These are phyloP conservation scores for Hozukius guyotensis DNA, from an alignment of 2,797 vertebrate species.

Conservation along the genomic window DNA sequence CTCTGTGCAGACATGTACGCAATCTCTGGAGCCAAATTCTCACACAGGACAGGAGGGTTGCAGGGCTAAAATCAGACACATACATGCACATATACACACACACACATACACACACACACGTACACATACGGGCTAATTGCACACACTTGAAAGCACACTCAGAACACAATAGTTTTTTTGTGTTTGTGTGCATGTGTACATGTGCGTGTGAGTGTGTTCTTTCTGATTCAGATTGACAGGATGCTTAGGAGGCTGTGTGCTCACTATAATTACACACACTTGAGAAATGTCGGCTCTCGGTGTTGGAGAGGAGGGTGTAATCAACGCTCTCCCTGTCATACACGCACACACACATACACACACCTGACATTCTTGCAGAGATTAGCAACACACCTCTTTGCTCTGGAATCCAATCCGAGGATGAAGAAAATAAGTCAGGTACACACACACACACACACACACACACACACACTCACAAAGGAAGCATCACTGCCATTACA, in stretches of 20 bases:
- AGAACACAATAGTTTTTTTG: constrained; percentile 65
- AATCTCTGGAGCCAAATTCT: constrained; percentile 62
- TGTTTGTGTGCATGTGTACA: constrained; percentile 44
- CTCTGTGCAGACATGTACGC: constrained; percentile 77
- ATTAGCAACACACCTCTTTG: constrained; percentile 82
- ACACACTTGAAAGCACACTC: constrained; percentile 54
- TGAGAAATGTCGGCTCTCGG: constrained; percentile 79
- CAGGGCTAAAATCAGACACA: constrained; percentile 34
- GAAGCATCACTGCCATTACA: constrained; percentile 60
- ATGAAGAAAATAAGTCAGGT: constrained; percentile 65
- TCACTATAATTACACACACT: constrained; percentile 85
- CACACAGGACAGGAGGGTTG: constrained; percentile 48
- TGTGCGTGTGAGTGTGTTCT: constrained; percentile 64
- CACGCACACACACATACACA: constrained; percentile 46
- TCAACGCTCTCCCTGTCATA: constrained; percentile 67
- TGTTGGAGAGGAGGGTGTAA: constrained; percentile 79
- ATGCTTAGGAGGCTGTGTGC: constrained; percentile 82
- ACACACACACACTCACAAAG: constrained; percentile 40
- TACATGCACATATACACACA: neutral
- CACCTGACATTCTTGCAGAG: constrained; percentile 85
- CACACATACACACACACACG: constrained; percentile 1
- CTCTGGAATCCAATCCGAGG: constrained; percentile 75
- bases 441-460: constrained; percentile 37
- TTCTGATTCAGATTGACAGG: constrained; percentile 85
- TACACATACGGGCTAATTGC: constrained; percentile 32